phyloP scores from a whole-genome alignment of 2,113 vertebrate species.

The Pollachius pollachius region DNA sequence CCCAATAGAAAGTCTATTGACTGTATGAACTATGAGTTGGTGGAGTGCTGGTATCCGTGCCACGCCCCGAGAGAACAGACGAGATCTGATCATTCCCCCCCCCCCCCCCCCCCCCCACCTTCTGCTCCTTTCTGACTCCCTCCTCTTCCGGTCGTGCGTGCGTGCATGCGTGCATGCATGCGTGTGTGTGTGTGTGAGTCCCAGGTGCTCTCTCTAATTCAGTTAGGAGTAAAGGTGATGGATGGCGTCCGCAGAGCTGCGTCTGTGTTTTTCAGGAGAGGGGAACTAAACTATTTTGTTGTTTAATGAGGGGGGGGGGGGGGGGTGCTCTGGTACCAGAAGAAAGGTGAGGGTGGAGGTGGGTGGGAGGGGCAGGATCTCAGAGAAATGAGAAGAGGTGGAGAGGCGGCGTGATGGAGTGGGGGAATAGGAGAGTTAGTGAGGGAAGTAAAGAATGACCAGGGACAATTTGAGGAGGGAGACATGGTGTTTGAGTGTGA shows the following conservation, averaged over 20 bases:
- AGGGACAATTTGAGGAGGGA: neutral
- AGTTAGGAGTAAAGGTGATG: constrained; percentile 55
- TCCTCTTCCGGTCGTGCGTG: neutral
- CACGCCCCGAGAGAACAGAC: too few species aligned
- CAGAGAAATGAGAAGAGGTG: neutral
- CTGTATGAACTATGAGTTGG: too few species aligned
- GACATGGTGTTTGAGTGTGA: neutral
- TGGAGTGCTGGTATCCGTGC: too few species aligned
- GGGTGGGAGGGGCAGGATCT: neutral
- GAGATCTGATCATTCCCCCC: too few species aligned
- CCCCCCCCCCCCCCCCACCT: neutral
- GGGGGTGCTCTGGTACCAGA: neutral
- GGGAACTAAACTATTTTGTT: constrained; percentile 25
- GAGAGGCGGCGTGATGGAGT: neutral
- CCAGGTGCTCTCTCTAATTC: constrained; percentile 10
- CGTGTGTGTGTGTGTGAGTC: constrained; percentile 1
- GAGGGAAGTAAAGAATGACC: neutral
- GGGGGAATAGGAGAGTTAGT: neutral
- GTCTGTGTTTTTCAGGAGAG: constrained; percentile 23
- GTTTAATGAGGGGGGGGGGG: constrained; percentile 21
- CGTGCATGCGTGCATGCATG: neutral
- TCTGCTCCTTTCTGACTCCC: neutral
- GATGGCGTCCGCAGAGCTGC: constrained; percentile 46
- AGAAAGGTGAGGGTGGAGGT: neutral
- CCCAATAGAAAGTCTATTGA: too few species aligned